These are phyloP conservation scores for Bombus affinis DNA, from an alignment of 1,140 invertebrate genomes.

Conservation along the genomic window DNA sequence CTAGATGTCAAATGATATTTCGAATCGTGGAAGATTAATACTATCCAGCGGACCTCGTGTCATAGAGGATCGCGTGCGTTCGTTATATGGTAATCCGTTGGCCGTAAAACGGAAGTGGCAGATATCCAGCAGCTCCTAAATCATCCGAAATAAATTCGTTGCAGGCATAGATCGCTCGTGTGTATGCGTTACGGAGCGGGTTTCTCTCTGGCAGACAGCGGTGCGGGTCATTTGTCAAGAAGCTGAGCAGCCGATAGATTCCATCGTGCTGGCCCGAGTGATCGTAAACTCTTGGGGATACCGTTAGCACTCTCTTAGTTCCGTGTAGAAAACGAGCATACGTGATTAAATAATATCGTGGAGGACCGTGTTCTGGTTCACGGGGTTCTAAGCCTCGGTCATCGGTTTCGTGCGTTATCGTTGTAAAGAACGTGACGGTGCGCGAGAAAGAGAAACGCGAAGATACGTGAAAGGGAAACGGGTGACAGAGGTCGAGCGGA, in stretches of 20 bases:
- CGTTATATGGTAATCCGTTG: conserved; percentile 38
- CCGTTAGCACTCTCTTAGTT: conserved; percentile 64
- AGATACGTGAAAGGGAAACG: not conserved
- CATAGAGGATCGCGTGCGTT: not conserved
- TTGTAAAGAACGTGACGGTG: not conserved
- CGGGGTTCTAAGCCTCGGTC: conserved; percentile 17
- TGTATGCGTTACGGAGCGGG: conserved; percentile 10
- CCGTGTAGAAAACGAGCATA: conserved; percentile 32
- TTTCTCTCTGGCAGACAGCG: conserved; percentile 49
- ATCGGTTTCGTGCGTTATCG: conserved; percentile 17
- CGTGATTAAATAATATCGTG: conserved; percentile 51
- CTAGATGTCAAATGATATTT: not conserved
- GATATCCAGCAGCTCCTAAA: conserved; percentile 33
- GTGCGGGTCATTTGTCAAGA: conserved; percentile 66
- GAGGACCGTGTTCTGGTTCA: conserved; percentile 51
- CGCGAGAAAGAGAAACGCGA: not conserved
- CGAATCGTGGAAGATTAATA: conserved; percentile 32
- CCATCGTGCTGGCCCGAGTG: conserved; percentile 30
- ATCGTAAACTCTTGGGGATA: conserved; percentile 63
- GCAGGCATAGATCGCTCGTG: not conserved
- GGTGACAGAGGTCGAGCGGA: not conserved
- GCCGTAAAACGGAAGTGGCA: conserved; percentile 9
- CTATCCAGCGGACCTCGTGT: not conserved
- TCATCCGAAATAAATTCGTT: conserved; percentile 58
- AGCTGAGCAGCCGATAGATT: conserved; percentile 46